phyloP scores from a whole-genome alignment of 2,888 invertebrate species.

The Spisula solida region DNA sequence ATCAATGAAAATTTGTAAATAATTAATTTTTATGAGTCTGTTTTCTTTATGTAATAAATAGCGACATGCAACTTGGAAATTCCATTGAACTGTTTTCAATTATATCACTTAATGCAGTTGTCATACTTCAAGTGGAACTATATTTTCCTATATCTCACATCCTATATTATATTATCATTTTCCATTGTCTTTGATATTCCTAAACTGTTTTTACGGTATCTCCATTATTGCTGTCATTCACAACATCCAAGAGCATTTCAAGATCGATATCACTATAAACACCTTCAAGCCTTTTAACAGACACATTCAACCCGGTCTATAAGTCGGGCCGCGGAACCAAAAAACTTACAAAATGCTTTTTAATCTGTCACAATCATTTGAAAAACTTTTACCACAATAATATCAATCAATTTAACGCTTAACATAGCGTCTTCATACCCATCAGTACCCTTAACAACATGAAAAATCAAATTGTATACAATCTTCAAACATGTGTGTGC shows the following conservation, averaged over 20 bases:
- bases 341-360: not conserved
- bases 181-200: not conserved
- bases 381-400: not conserved
- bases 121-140: not conserved
- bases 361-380: constrained; percentile 7
- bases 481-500: not conserved
- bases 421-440: not conserved
- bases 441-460: not conserved
- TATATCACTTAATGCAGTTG: not conserved
- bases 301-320: not conserved
- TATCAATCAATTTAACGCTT: not conserved
- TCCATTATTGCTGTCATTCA: not conserved
- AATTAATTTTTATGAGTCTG: constrained; percentile 38
- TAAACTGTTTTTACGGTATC: not conserved
- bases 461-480: not conserved
- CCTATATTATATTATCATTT: not conserved
- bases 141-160: not conserved
- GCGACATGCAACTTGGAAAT: constrained; percentile 7
- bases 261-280: not conserved
- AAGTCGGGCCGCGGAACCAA: not conserved
- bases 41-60: not conserved
- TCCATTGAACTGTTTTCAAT: not conserved
- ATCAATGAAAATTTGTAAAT: constrained; percentile 37
- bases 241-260: not conserved
- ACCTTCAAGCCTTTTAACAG: not conserved